Evolutionary conservation across 2,888 invertebrate species (phyloP).

Genomic region (Rapana venosa): DNA sequence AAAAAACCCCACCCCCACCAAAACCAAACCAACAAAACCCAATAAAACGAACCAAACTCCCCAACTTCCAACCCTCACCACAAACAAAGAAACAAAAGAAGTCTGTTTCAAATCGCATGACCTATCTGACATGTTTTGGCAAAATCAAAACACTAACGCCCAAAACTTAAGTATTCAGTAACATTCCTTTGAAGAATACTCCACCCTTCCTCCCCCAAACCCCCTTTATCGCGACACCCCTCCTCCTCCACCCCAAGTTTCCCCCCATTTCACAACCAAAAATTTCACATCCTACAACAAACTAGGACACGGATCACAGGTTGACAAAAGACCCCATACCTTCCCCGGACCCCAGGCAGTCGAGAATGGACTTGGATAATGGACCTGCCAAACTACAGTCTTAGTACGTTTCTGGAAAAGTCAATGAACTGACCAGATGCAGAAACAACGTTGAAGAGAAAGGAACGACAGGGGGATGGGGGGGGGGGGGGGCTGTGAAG

Average conservation of each 20-base stretch:
- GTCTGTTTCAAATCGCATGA: no score
- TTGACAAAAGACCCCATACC: not conserved
- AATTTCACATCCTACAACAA: not conserved
- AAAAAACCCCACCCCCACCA: no score
- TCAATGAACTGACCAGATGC: not conserved
- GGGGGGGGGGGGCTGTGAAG: not conserved
- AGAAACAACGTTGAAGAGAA: not conserved
- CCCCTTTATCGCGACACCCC: not conserved
- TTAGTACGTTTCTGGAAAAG: not conserved
- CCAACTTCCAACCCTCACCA: no score
- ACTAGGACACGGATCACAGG: not conserved
- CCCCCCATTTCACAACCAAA: not conserved
- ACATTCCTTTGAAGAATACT: no score
- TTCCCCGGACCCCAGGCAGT: not conserved
- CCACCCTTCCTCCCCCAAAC: not conserved
- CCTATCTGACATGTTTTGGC: no score
- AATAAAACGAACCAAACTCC: no score
- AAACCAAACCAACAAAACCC: no score
- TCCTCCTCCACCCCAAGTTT: not conserved
- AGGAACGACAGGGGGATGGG: not conserved
- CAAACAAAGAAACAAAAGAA: no score
- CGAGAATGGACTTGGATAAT: slow-evolving; percentile 10
- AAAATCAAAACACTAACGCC: no score
- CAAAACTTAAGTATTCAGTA: no score
- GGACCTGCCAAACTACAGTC: not conserved